These are phyloP conservation scores for Helleia helle DNA, from an alignment of 2,888 invertebrate genomes.

Conservation along the genomic window DNA sequence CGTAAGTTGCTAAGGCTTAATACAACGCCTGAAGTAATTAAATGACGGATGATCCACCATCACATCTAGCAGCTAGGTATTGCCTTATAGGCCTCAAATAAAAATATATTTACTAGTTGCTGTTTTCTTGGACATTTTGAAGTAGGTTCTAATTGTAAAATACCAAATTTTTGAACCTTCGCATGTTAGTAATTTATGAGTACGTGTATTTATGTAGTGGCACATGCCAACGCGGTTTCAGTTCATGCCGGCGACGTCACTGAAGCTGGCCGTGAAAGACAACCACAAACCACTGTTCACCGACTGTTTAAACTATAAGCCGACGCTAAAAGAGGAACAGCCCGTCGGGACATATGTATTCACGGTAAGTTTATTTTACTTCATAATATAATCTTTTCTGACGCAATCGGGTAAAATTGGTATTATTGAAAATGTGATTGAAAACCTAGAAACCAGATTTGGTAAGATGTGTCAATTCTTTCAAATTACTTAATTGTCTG, in stretches of 20 bases:
- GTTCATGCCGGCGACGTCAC: conserved; percentile 44
- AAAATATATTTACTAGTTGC: no score
- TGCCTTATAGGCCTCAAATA: no score
- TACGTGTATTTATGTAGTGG: conserved; percentile 36
- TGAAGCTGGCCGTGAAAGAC: conserved; percentile 71
- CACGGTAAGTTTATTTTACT: conserved; percentile 60
- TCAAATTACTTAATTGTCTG: no score
- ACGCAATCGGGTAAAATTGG: no score
- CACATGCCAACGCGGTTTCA: conserved; percentile 46
- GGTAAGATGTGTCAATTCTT: no score
- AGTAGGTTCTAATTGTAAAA: no score
- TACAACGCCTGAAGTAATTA: no score
- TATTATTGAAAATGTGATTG: no score
- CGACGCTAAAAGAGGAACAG: conserved; percentile 86
- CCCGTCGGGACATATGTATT: conserved; percentile 83
- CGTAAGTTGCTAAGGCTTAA: no score
- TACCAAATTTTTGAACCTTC: not conserved
- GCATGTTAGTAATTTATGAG: conserved; percentile 1
- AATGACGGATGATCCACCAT: not conserved
- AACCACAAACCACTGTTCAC: conserved; percentile 92
- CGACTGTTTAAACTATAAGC: conserved; percentile 87
- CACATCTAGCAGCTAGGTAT: no score
- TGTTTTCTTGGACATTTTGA: not conserved
- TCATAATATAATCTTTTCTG: no score
- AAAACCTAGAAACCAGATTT: no score